Evolutionary conservation across 1,140 invertebrate genomes (phyloP), one percentile per base, ranked within the genome.

Genomic region (Monochamus saltuarius): DNA sequence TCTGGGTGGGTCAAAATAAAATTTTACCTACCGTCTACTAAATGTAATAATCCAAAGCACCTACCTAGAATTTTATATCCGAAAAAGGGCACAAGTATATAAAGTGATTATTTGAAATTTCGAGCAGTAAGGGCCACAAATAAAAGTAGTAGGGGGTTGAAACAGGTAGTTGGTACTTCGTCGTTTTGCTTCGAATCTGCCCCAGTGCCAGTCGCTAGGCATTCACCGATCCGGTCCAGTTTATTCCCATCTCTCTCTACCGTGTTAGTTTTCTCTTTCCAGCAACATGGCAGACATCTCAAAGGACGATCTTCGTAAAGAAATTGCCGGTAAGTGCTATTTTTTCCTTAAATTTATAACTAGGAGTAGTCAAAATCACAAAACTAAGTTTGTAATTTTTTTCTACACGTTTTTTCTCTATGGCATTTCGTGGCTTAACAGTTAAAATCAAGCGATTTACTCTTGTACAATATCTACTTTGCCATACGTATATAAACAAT

Each of bases 291-390:
- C 84, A 73, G 83, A 86, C 75, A 85, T 87, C 69, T 81, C 83
- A 58, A 86, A 86, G 74, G 84, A 85, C 70, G 83, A 84, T 62
- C 80, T 87, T 66, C 84, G 84, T 67, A 85, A 86, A 75, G 84
- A 87, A 80, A 86, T 87, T 74, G 82, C 84, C 82, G 85, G 85
- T 87, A 82, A 85, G 79, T 82, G 29, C 3, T 76, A 75, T 74
- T 73, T 71, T 72, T 74, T 70, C 71, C 71, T 71, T 64, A 11
- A 68, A 60, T 68, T 69, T 61, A 22, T 19, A 36, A 51, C 11
- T 46, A 37, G 39, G 43, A 17, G 10, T 37, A 50, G 14, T 56
- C 22, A 67, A 63, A 73, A 38, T 39, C 4, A 50, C 46, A 65
- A 66, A 77, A 74, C 53, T 62, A 55, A 45, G 17, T 37, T 73